phyloP scores from a whole-genome alignment of 1,140 invertebrate species.

The Andricus grossulariae region DNA sequence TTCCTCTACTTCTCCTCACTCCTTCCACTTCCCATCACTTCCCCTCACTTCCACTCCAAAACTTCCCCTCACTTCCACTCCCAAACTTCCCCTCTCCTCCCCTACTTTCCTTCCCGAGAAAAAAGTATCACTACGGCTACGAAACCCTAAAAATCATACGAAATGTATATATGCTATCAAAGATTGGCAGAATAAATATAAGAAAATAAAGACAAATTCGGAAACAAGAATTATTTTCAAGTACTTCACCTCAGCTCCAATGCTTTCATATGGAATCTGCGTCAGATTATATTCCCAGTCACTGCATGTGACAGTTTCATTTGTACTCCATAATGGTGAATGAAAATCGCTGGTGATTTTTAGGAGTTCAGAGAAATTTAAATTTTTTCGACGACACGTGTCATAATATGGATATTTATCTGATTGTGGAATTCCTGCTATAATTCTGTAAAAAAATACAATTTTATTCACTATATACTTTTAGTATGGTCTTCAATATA shows the following conservation, averaged over 20 bases:
- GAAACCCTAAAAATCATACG: too few species aligned
- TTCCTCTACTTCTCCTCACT: too few species aligned
- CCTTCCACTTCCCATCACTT: too few species aligned
- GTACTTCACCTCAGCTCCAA: slow-evolving; percentile 75
- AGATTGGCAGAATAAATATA: too few species aligned
- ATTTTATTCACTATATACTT: not conserved
- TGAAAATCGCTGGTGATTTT: slow-evolving; percentile 42
- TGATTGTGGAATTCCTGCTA: slow-evolving; percentile 58
- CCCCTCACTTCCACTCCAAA: too few species aligned
- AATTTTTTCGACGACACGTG: slow-evolving; percentile 63
- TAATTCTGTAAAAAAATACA: slow-evolving; percentile 54
- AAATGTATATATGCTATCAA: too few species aligned
- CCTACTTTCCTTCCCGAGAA: too few species aligned
- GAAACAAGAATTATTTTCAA: not conserved
- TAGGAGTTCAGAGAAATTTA: slow-evolving; percentile 58
- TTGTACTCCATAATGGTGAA: slow-evolving; percentile 52
- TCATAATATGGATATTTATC: slow-evolving; percentile 68
- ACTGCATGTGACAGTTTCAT: slow-evolving; percentile 60
- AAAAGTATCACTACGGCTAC: too few species aligned
- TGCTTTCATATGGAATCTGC: slow-evolving; percentile 73
- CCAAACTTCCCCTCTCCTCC: too few species aligned
- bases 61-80: too few species aligned
- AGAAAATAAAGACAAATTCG: too few species aligned
- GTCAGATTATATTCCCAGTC: slow-evolving; percentile 77
- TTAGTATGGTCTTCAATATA: too few species aligned